Conservation (phyloP, 2,113 vertebrate species). For the Thalassoma bifasciatum region DNA sequence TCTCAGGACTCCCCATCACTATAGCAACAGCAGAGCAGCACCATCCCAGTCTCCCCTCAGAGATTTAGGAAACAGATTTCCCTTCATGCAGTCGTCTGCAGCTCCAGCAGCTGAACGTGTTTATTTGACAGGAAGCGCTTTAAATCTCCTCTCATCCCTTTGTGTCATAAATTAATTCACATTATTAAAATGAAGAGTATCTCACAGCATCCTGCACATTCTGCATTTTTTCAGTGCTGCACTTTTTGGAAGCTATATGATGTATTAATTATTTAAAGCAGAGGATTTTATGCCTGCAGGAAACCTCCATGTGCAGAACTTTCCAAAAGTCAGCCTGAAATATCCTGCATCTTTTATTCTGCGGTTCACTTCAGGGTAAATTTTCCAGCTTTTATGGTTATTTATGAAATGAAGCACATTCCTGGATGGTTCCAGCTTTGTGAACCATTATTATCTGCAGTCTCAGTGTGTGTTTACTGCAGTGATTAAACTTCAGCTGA, state of each 20-base stretch:
- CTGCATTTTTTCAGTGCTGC: not conserved
- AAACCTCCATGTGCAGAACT: not conserved
- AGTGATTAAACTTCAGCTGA: slow-evolving; percentile 6
- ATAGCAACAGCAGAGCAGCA: not conserved
- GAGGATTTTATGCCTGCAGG: not conserved
- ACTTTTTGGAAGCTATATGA: slow-evolving; percentile 25
- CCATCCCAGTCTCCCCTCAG: not conserved
- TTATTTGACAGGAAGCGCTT: not conserved
- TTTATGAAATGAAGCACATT: not conserved
- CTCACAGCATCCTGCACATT: not conserved
- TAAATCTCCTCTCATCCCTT: not conserved
- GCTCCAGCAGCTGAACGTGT: not conserved
- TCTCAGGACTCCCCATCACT: not conserved
- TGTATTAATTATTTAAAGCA: slow-evolving; percentile 15
- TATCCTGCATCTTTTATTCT: no score
- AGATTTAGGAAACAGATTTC: not conserved
- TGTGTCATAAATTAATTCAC: not conserved
- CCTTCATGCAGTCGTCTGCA: not conserved
- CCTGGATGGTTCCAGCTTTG: not conserved
- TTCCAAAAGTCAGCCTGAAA: not conserved
- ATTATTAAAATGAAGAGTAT: not conserved
- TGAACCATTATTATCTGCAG: not conserved
- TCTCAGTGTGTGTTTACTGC: not conserved
- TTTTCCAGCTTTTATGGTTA: not conserved
- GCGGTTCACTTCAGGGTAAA: no score